A percentile compares a stretch with the other conserved stretches of the same genome.
Evolutionary conservation across 1,140 invertebrate species (phyloP).

Genomic region (Pseudachorutes palmiensis): DNA sequence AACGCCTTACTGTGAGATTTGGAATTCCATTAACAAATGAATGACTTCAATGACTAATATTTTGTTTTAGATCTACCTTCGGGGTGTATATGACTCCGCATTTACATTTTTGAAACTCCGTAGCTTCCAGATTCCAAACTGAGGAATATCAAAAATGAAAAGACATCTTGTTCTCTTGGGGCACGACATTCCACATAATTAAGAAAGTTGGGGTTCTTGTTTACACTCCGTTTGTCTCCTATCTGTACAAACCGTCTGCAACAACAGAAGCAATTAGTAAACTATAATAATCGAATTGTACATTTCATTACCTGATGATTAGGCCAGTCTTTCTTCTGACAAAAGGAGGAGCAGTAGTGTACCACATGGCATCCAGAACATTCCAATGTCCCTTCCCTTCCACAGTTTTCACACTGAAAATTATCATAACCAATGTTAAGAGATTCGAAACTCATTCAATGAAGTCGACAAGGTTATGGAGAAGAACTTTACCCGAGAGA

Average conservation of each 20-base stretch:
- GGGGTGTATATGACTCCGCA: too few species aligned
- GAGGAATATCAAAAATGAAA: not conserved
- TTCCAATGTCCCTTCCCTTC: conserved; percentile 71
- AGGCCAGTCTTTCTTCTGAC: conserved; percentile 77
- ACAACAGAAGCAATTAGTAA: not conserved
- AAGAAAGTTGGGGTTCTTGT: not conserved
- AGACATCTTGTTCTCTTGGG: not conserved
- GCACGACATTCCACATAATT: too few species aligned
- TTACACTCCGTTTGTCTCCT: conserved; percentile 1
- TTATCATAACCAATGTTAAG: too few species aligned
- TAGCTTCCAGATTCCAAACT: too few species aligned
- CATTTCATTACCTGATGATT: conserved; percentile 66
- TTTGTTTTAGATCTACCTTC: too few species aligned
- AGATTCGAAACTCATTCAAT: too few species aligned
- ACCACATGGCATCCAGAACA: conserved; percentile 73
- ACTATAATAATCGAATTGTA: too few species aligned
- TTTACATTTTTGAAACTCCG: too few species aligned
- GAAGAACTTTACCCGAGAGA: not conserved
- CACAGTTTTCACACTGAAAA: conserved; percentile 73
- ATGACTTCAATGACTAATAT: too few species aligned
- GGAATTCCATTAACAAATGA: too few species aligned
- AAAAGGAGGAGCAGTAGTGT: conserved; percentile 77
- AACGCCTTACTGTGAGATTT: too few species aligned
- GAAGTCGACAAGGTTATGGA: too few species aligned
- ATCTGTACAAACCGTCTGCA: conserved; percentile 12